A percentile compares a stretch with the other conserved stretches of the same genome.
Conservation (phyloP, 2,113 vertebrate genomes). For the Mixornis gularis region DNA sequence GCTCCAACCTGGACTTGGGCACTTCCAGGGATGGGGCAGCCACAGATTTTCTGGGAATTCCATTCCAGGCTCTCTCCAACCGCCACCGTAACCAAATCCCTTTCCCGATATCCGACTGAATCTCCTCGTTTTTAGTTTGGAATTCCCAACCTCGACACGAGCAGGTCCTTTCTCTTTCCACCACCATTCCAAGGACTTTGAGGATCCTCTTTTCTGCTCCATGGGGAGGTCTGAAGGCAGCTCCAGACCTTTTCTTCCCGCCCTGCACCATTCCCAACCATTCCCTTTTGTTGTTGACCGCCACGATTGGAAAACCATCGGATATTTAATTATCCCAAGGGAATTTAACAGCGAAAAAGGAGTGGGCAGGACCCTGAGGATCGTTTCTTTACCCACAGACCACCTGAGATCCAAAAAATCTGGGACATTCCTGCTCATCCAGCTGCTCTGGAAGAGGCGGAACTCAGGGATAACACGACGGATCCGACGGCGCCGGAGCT, state of each 20-base stretch:
- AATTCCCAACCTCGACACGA: background rate
- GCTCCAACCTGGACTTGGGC: background rate
- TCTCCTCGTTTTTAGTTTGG: rapidly evolving
- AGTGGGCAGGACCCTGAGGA: background rate
- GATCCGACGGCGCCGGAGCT: rapidly evolving
- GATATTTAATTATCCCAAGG: background rate
- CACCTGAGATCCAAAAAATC: background rate
- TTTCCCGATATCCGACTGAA: background rate
- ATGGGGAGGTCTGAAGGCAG: background rate
- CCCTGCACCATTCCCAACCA: rapidly evolving
- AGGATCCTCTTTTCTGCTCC: background rate
- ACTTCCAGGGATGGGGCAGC: background rate
- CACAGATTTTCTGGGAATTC: background rate
- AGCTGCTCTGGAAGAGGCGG: background rate
- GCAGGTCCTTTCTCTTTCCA: background rate
- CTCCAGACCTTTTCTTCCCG: background rate
- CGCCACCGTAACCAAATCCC: background rate
- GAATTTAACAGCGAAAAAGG: background rate
- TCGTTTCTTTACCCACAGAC: background rate
- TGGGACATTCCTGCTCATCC: background rate
- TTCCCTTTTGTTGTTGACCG: rapidly evolving
- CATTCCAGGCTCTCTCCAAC: background rate
- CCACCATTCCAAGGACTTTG: background rate
- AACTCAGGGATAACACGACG: rapidly evolving
- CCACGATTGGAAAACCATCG: rapidly evolving